Base-by-base conservation (phyloP, 2,888 invertebrate genomes). In the Cryptocephalus primarius region DNA sequence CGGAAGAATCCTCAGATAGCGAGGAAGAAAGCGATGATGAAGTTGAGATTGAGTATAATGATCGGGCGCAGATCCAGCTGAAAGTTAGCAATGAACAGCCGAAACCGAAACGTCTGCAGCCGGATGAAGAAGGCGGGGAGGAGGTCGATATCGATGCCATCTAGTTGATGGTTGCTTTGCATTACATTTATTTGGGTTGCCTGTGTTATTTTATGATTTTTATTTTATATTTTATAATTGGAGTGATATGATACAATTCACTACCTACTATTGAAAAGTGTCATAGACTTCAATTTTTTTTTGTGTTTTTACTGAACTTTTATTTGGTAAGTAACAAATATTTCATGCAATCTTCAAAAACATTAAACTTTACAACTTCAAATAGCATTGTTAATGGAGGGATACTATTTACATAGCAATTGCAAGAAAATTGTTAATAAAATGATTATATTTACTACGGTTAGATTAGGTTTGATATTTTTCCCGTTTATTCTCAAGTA, bases 121-220 rank as follows among this genome's bases (percentile, higher is more conserved):
- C 47, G 73, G 79, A 79, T 43, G 86, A 85, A 55, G 88, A 86
- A 56, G 87, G 80, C 53, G 88, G 78, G 52, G 84, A 83, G 61
- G 91, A 91, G 66, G 83, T 92, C 64, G 90, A 92, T 72, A 92
- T 92, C 69, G 92, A 92, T 78, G 91, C 89, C 71, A 92, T 92
- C 68, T 92, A 88, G 75, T 68, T 39, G 22, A 22, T 22, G 22
- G 22, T 6, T 22, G 22, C 22, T 22, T 22, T 22, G 34, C 39
- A 42, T 40, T 39, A 45, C 43, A 10, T 11, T 46, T 49, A 31
- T 45, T 22, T 22, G 22, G 22, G 22, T 22, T 22, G 22, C 22
- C 22, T 22, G 50, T 43, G 47, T 40, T 45, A 45, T 39, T 43
- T 22, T 33, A 44, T 36, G 12, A 11, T 36, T 36, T 36, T 12